These are phyloP conservation scores for Cavia aperea DNA, from an alignment of 2,113 vertebrate genomes.

Conservation along the genomic window DNA sequence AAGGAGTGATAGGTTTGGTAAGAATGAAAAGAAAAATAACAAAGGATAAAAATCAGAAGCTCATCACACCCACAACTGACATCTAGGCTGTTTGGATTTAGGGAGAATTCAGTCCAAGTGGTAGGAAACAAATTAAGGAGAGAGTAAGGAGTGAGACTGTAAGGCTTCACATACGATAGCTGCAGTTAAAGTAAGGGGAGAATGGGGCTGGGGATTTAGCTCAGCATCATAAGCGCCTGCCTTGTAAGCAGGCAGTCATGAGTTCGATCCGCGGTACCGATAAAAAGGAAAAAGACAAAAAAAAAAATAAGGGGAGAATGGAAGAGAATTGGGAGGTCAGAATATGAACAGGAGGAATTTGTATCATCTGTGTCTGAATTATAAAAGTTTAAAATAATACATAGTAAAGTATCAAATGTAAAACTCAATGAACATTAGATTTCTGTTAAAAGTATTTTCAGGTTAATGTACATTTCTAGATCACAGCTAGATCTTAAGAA, in stretches of 20 bases:
- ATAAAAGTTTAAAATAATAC: not conserved
- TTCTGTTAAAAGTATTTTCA: not conserved
- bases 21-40: not conserved
- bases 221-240: no score
- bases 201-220: no score
- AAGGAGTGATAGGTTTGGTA: not conserved
- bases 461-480: not conserved
- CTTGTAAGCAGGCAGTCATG: no score
- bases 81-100: not conserved
- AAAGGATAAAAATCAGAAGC: not conserved
- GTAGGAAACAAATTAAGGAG: not conserved
- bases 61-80: not conserved
- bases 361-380: not conserved
- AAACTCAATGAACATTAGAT: not conserved
- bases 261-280: no score
- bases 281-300: no score
- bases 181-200: not conserved
- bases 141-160: not conserved
- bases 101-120: not conserved
- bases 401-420: not conserved
- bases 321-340: not conserved
- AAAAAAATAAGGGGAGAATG: not conserved
- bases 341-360: not conserved
- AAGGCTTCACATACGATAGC: not conserved
- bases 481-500: not conserved